Conservation (phyloP, 2,113 vertebrate species). For the Alligator sinensis region DNA sequence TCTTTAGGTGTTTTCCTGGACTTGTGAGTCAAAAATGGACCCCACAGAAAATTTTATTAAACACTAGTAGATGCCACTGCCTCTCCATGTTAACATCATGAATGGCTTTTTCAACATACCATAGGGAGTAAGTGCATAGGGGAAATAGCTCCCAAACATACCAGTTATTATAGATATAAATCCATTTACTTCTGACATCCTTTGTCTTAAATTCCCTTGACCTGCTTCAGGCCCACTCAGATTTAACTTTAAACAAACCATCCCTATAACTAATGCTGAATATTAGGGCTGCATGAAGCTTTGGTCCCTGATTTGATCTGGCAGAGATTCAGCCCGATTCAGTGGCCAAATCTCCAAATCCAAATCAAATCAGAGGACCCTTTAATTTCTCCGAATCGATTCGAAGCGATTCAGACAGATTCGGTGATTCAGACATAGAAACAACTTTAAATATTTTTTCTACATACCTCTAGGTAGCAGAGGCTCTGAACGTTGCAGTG, state of each 20-base stretch:
- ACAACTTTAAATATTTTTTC: no score
- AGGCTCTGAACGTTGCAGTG: no score
- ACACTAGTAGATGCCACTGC: conserved; percentile 21
- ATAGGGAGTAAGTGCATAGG: background rate
- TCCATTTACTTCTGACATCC: background rate
- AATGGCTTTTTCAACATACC: background rate
- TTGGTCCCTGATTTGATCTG: no score
- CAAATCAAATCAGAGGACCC: no score
- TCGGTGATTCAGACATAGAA: no score
- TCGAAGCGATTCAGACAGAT: no score
- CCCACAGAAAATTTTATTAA: background rate
- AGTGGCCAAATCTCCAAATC: no score
- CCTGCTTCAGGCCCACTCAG: background rate
- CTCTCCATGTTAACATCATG: background rate
- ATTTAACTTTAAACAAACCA: conserved; percentile 16
- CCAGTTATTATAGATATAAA: conserved; percentile 27
- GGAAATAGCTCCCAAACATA: conserved; percentile 4
- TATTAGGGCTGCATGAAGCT: no score
- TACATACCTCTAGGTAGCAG: no score
- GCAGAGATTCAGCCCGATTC: no score
- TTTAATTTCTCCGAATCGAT: no score
- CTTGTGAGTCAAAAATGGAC: background rate
- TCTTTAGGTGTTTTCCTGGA: background rate
- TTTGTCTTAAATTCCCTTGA: conserved; percentile 23
- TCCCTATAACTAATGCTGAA: background rate